Evolutionary conservation across 1,140 invertebrate species (phyloP).

Genomic region (Drosophila auraria): DNA sequence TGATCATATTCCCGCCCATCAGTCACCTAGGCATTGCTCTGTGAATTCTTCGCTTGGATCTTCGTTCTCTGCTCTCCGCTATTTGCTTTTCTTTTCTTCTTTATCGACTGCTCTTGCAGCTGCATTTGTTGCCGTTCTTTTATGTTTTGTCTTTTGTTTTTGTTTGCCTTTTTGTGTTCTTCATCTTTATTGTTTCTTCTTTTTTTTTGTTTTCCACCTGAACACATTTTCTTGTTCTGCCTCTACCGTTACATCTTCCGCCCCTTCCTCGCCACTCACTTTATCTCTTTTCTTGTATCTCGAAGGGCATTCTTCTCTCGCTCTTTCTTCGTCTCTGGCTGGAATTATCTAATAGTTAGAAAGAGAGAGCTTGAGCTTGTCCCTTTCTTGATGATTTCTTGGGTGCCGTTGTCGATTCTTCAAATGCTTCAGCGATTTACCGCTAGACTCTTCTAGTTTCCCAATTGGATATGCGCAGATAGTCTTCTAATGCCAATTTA

Average conservation of each 20-base stretch:
- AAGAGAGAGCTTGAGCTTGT: conserved; percentile 12
- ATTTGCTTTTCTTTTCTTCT: conserved; percentile 18
- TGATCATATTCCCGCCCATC: not conserved
- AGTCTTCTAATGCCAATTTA: conserved; percentile 64
- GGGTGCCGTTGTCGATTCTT: conserved; percentile 26
- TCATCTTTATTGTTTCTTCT: not conserved
- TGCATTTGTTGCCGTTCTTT: conserved; percentile 44
- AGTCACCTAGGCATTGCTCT: too few relatives aligned
- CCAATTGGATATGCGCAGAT: conserved; percentile 64
- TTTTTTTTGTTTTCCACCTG: conserved; percentile 11
- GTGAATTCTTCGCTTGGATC: conserved; percentile 12
- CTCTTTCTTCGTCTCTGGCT: not conserved
- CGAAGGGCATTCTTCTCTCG: conserved; percentile 22
- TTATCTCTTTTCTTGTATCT: not conserved
- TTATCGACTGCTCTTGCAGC: conserved; percentile 46
- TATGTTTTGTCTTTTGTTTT: conserved; percentile 12
- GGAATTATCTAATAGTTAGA: conserved; percentile 19
- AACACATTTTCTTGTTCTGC: conserved; percentile 32
- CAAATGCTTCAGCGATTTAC: conserved; percentile 32
- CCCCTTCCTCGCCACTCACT: not conserved
- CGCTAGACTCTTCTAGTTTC: conserved; percentile 35
- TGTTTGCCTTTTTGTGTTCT: conserved; percentile 27
- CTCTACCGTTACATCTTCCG: conserved; percentile 44
- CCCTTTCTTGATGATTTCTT: conserved; percentile 11
- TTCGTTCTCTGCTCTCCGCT: not conserved